Evolutionary conservation across 1,140 invertebrate species (phyloP).

Genomic region (Lerema accius): DNA sequence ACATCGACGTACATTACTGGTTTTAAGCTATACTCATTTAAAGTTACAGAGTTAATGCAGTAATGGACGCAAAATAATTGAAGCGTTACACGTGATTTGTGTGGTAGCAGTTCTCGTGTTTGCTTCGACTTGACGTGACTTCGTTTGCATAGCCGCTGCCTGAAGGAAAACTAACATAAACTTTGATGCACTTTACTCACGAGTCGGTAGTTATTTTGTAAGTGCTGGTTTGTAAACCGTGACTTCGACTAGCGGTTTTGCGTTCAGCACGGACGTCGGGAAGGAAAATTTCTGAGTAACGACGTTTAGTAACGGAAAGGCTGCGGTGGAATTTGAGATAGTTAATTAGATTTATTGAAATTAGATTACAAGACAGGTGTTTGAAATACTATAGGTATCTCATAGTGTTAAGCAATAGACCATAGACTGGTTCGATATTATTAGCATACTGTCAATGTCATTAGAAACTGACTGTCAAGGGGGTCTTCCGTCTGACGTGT

Average conservation of each 20-base stretch:
- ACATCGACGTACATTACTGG: constrained; percentile 43
- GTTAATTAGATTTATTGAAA: too few relatives aligned
- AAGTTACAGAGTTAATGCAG: not conserved
- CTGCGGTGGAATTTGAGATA: too few relatives aligned
- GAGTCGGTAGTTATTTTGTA: constrained; percentile 35
- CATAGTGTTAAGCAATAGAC: too few relatives aligned
- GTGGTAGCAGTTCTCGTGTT: constrained; percentile 41
- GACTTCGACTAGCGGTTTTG: constrained; percentile 24
- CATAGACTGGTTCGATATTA: too few relatives aligned
- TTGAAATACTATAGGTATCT: too few relatives aligned
- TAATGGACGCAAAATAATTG: constrained; percentile 34
- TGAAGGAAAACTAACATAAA: constrained; percentile 77
- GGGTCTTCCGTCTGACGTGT: too few relatives aligned
- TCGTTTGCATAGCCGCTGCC: constrained; percentile 68
- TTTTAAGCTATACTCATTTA: not conserved
- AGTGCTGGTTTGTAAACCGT: constrained; percentile 31
- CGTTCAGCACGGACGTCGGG: constrained; percentile 8
- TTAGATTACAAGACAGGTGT: too few relatives aligned
- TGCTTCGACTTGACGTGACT: constrained; percentile 67
- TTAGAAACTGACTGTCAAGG: too few relatives aligned
- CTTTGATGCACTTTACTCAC: constrained; percentile 58
- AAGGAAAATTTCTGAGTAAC: constrained; percentile 10
- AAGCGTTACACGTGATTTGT: not conserved
- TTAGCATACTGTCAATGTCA: too few relatives aligned
- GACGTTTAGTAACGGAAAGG: constrained; percentile 3